Evolutionary conservation across 2,113 vertebrate genomes (phyloP).

Genomic region (Xyrauchen texanus): DNA sequence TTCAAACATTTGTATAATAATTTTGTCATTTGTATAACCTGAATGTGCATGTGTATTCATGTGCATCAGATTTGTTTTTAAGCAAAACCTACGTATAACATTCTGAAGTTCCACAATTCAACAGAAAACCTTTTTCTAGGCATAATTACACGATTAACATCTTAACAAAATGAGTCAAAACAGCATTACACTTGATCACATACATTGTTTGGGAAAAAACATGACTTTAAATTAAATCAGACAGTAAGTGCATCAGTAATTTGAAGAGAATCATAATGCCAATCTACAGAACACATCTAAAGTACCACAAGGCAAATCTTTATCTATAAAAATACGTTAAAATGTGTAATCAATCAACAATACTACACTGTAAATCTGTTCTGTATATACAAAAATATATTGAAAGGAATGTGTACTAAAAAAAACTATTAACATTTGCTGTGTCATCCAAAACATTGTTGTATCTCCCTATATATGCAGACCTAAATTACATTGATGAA

Average conservation of each 20-base stretch:
- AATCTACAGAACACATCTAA: background rate
- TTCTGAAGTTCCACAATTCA: background rate
- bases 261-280: background rate
- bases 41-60: too few species aligned
- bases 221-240: background rate
- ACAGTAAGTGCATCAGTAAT: background rate
- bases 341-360: constrained; percentile 3
- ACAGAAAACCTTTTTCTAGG: background rate
- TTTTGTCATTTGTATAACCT: too few species aligned
- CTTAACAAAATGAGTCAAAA: background rate
- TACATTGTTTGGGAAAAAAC: background rate
- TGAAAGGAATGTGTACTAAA: too few species aligned
- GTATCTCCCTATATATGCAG: background rate
- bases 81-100: too few species aligned
- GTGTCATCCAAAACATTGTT: background rate
- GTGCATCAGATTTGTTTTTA: too few species aligned
- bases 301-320: background rate
- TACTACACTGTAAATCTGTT: background rate
- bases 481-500: background rate
- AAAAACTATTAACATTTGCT: too few species aligned
- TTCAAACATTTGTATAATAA: too few species aligned
- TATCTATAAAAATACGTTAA: background rate
- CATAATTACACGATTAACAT: constrained; percentile 4
- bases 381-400: too few species aligned
- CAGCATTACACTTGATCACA: background rate